Conservation (phyloP, 2,113 vertebrate species). For the Phylloscopus whistleri region DNA sequence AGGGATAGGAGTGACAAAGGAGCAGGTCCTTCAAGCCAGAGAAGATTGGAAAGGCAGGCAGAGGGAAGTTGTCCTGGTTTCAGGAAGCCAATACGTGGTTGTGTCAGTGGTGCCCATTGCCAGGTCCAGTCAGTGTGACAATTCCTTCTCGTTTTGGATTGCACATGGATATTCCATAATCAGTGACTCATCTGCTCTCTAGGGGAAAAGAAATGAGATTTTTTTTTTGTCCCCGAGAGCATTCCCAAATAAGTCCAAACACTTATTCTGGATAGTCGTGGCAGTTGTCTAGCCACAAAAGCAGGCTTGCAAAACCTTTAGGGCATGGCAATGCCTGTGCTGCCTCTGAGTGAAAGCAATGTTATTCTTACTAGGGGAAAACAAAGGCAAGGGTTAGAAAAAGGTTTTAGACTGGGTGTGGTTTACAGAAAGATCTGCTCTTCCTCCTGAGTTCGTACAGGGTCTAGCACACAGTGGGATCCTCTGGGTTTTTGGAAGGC, state of each 20-base stretch:
- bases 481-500: background rate
- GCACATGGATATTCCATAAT: background rate
- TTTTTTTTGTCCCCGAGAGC: background rate
- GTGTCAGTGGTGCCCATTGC: background rate
- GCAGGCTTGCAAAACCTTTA: background rate
- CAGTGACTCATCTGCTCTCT: background rate
- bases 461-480: background rate
- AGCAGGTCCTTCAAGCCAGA: background rate
- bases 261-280: background rate
- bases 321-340: background rate
- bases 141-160: background rate
- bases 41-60: background rate
- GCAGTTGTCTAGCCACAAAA: background rate
- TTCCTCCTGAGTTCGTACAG: background rate
- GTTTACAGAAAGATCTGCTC: background rate
- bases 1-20: background rate
- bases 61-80: background rate
- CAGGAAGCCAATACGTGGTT: rapidly evolving
- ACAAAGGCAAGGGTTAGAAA: background rate
- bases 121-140: background rate
- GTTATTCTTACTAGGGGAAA: background rate
- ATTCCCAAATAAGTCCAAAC: background rate
- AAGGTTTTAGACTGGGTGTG: background rate
- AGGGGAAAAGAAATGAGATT: background rate
- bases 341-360: background rate